Evolutionary conservation across 64 coral and sea anemone species (phyloP), one percentile per base, ranked within the genome.

Genomic region (Actinia equina): DNA sequence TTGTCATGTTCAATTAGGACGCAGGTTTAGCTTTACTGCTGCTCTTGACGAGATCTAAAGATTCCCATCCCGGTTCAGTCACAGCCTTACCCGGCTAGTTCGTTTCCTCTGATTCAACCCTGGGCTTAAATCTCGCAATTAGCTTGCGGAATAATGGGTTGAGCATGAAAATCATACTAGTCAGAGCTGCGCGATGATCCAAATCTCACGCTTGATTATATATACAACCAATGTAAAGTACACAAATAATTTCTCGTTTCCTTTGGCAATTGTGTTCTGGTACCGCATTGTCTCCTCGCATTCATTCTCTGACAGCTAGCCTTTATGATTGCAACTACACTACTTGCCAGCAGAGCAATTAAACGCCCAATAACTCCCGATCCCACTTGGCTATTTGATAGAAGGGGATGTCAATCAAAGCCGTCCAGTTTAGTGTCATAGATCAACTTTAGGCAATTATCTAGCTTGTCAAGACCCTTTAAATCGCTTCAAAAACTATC

Each of bases 241-340:
- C 83, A 85, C 83, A 85, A 85, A 60, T 59, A 23, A 60, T 60
- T 85, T 85, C 43, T 61, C 20, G 83, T 53, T 58, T 85, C 59
- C 59, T 85, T 60, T 52, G 54, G 52, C 59, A 57, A 85, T 85
- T 85, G 83, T 85, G 23, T 85, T 85, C 43, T 85, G 83, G 83
- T 55, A 54, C 83, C 83, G 56, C 52, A 85, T 63, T 85, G 83
- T 85, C 83, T 85, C 83, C 43, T 60, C 30, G 49, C 83, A 85
- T 85, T 85, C 57, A 60, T 85, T 11, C 53, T 27, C 4, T 85
- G 83, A 85, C 83, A 85, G 83, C 26, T 63, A 6, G 45, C 53
- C 43, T 55, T 63, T 58, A 51, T 84, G n/a, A 57, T 85, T 44
- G 83, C 51, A 63, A 85, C 83, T 59, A 41, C 59, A 4, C 59